A percentile compares a stretch with the other conserved stretches of the same genome.
Conservation (phyloP, 1,140 invertebrate genomes). For the Eufriesea mexicana region DNA sequence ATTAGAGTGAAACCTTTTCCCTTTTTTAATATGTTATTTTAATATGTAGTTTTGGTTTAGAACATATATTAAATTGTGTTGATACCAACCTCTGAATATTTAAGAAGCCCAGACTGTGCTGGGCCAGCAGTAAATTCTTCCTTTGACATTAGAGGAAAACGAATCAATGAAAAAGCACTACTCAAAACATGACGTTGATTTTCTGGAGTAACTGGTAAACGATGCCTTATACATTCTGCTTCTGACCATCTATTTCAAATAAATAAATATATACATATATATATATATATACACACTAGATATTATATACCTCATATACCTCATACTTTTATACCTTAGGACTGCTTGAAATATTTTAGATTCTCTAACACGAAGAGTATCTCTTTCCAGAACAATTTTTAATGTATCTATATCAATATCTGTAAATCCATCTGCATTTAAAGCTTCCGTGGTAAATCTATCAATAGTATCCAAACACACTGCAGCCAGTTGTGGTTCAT, state of each 20-base stretch:
- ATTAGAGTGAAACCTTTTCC: no score
- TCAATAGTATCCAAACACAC: conserved; percentile 94
- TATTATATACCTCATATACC: not conserved
- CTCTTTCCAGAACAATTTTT: conserved; percentile 90
- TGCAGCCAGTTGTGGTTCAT: conserved; percentile 90
- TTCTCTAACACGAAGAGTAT: conserved; percentile 92
- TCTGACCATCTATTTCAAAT: conserved; percentile 87
- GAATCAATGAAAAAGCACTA: conserved; percentile 87
- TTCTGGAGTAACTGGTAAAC: conserved; percentile 86
- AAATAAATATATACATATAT: conserved; percentile 28
- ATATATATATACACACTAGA: not conserved
- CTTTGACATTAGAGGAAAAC: conserved; percentile 94
- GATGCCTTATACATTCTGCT: conserved; percentile 88
- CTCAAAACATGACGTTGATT: conserved; percentile 89
- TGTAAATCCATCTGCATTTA: conserved; percentile 92
- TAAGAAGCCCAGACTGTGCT: conserved; percentile 89
- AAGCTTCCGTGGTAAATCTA: conserved; percentile 91
- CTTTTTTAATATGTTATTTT: no score
- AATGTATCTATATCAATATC: conserved; percentile 94
- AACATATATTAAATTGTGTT: conserved; percentile 10
- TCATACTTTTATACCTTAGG: conserved; percentile 76
- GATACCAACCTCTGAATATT: conserved; percentile 85
- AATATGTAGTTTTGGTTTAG: no score
- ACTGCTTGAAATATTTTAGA: conserved; percentile 90
- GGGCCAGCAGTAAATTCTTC: conserved; percentile 93